phyloP scores from a whole-genome alignment of 1,140 invertebrate genomes.

The Cydia amplana region DNA sequence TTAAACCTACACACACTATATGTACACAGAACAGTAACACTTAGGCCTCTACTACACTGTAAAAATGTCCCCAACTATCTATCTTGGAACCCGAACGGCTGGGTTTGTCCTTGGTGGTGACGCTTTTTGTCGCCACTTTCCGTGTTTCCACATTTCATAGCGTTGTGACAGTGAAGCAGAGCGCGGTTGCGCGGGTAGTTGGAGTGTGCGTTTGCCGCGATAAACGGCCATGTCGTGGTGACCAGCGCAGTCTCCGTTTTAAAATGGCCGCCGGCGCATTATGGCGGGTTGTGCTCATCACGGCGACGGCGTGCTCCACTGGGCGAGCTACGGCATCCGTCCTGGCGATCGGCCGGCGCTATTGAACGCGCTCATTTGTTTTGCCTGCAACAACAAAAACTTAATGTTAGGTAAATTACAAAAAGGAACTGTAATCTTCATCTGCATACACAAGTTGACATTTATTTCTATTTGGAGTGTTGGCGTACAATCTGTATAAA shows the following conservation, averaged over 20 bases:
- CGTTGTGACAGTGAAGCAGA: conserved; percentile 52
- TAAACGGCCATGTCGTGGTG: conserved; percentile 75
- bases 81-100: conserved; percentile 72
- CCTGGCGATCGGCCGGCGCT: conserved; percentile 39
- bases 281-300: conserved; percentile 76
- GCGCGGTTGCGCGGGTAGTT: conserved; percentile 58
- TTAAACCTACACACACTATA: conserved; percentile 73
- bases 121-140: conserved; percentile 78
- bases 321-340: conserved; percentile 68
- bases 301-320: conserved; percentile 68
- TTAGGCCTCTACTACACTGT: conserved; percentile 72
- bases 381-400: conserved; percentile 58
- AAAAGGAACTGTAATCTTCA: background rate
- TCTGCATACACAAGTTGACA: background rate
- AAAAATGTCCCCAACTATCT: conserved; percentile 55
- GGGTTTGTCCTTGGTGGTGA: conserved; percentile 69
- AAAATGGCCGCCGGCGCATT: conserved; percentile 76
- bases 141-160: conserved; percentile 80
- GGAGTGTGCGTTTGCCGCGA: conserved; percentile 53
- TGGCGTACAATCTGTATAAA: background rate
- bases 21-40: conserved; percentile 75
- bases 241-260: conserved; percentile 71
- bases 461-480: background rate
- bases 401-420: background rate
- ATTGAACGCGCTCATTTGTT: conserved; percentile 54